These are phyloP conservation scores for Sebastiscus albofasciatus DNA, from an alignment of 2,797 vertebrate species.

Conservation along the genomic window DNA sequence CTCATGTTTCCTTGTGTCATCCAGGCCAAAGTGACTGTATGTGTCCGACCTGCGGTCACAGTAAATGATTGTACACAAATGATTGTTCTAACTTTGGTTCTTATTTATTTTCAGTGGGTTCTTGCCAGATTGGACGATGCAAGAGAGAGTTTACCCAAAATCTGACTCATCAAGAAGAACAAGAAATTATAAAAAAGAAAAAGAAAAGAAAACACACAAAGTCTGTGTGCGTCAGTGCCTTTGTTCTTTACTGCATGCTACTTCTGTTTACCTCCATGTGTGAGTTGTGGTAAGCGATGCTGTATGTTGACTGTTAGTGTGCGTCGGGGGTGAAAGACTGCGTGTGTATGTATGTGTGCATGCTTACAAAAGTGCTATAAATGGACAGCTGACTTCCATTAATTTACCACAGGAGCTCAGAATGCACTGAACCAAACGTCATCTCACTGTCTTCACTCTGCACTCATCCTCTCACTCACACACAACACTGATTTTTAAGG, in stretches of 20 bases:
- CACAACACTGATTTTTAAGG: neutral
- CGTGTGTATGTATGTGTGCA: constrained; percentile 4
- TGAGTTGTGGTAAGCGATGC: constrained; percentile 11
- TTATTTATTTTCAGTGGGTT: constrained; percentile 88
- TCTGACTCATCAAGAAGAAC: constrained; percentile 41
- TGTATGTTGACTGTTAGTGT: constrained; percentile 36
- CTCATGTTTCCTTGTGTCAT: neutral
- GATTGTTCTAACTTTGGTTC: neutral
- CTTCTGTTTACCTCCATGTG: constrained; percentile 40
- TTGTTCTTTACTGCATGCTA: constrained; percentile 70
- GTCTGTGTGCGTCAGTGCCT: constrained; percentile 75
- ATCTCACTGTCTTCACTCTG: neutral
- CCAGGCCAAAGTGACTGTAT: neutral
- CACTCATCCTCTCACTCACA: neutral
- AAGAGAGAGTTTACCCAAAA: constrained; percentile 88
- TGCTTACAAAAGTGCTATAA: constrained; percentile 39
- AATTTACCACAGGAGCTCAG: constrained; percentile 11
- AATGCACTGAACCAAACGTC: constrained; percentile 7
- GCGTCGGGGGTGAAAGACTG: neutral
- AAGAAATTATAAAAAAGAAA: neutral
- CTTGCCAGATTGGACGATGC: constrained; percentile 93
- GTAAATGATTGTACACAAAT: neutral
- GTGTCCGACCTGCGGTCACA: neutral
- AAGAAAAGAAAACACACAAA: neutral
- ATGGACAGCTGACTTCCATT: neutral